phyloP scores from a whole-genome alignment of 2,797 vertebrate genomes.

The Cryptoblepharus egeriae region DNA sequence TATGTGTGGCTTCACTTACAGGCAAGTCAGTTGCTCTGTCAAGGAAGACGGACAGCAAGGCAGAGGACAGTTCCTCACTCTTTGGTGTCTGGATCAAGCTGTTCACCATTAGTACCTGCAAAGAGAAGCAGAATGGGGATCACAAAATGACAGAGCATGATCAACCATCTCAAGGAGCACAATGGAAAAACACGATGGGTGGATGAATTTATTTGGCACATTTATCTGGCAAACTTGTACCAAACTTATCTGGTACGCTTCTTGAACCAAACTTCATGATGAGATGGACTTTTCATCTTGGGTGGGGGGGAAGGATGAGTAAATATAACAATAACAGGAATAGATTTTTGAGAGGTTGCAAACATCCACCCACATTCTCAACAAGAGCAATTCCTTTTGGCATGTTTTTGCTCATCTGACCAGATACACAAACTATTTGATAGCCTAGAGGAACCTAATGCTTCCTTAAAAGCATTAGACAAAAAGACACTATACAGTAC shows the following conservation, averaged over 20 bases:
- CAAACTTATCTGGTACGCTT: background rate
- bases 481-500: no score
- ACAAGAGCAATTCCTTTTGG: background rate
- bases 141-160: background rate
- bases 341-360: background rate
- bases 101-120: conserved; percentile 87
- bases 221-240: no score
- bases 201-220: background rate
- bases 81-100: conserved; percentile 84
- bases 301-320: background rate
- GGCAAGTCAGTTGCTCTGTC: conserved; percentile 87
- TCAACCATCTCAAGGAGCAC: background rate
- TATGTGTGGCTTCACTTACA: conserved; percentile 75
- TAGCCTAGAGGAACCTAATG: background rate
- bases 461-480: no score
- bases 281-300: background rate
- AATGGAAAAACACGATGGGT: background rate
- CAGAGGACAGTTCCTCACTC: conserved; percentile 83
- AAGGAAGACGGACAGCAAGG: conserved; percentile 87
- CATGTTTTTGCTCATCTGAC: background rate
- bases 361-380: background rate
- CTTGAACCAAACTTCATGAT: background rate
- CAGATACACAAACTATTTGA: no score
- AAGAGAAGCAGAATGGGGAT: background rate
- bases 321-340: background rate